Evolutionary conservation across 2,888 invertebrate species (phyloP), one percentile per base, ranked within the genome.

Genomic region (Graphium colonna): DNA sequence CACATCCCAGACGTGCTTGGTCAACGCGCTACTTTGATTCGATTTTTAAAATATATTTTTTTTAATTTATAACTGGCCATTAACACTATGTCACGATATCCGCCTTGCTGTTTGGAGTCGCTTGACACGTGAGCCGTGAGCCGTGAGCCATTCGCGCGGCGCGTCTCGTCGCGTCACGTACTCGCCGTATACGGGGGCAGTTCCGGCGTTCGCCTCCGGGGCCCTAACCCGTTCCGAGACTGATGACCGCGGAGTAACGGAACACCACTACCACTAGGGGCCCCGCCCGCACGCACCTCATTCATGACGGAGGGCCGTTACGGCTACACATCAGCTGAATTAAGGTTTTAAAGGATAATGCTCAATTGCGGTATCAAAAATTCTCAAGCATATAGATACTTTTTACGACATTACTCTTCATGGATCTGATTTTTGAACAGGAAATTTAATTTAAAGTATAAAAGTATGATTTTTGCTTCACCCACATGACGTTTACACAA

Each of bases 231-330:
- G 79, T 76, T 79, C 72, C 65, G 66, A 76, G 81, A 79, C 79
- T 82, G 86, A 81, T 81, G 84, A 85, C 85, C 85, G 85, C 79
- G 81, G 82, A 73, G 74, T 87, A 86, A 87, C 87, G 85, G 87
- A 68, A 75, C 75, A 21, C 65, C 65, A 61, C 68, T 71, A 73
- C 75, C 76, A 74, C 75, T 73, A 75, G 72, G 62, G 65, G 62
- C 68, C 74, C 70, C 68, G 65, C 72, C 68, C 63, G 69, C 65
- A 59, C 60, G 63, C 68, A 65, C 63, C 68, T 72, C 60, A 60
- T 61, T 63, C 62, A 61, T 62, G 60, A 60, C 54, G 58, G 52
- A 55, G 55, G 51, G 54, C 33, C 33, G 8, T 7, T 26, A 7
- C 26, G 26, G 26, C 4, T 7, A 26, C 26, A n/a, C n/a, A n/a